A percentile compares a stretch with the other conserved stretches of the same genome.
These are phyloP conservation scores for Latrodectus elegans DNA, from an alignment of 2,888 invertebrate genomes.

Conservation along the genomic window DNA sequence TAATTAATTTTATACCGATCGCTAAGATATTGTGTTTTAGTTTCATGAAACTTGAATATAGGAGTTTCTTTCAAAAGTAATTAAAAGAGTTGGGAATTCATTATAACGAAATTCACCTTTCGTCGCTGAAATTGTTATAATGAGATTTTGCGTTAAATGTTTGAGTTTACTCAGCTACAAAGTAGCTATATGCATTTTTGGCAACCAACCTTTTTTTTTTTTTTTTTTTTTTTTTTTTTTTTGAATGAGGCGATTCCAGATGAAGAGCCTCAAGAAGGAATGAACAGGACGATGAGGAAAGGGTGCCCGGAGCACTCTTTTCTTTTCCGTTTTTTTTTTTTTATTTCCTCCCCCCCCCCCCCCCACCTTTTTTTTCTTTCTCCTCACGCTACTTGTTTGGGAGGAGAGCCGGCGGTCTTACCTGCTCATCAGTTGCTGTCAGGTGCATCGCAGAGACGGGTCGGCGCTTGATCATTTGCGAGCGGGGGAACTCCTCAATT, in stretches of 20 bases:
- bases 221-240: no score
- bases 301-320: conserved; percentile 9
- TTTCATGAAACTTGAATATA: no score
- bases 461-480: neutral
- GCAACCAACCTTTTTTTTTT: conserved; percentile 1
- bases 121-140: neutral
- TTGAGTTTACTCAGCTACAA: neutral
- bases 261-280: conserved; percentile 3
- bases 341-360: neutral
- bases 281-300: neutral
- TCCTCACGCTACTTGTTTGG: conserved; percentile 28
- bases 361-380: neutral
- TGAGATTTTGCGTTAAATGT: neutral
- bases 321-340: conserved; percentile 10
- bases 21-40: no score
- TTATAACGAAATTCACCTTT: neutral
- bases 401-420: conserved; percentile 22
- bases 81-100: no score
- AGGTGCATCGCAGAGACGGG: conserved; percentile 21
- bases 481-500: neutral
- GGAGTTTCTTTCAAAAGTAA: no score
- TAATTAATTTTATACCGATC: no score
- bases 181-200: neutral
- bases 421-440: conserved; percentile 21
- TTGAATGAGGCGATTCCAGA: neutral